Conservation (phyloP, 2,113 vertebrate genomes). For the Antennarius striatus region DNA sequence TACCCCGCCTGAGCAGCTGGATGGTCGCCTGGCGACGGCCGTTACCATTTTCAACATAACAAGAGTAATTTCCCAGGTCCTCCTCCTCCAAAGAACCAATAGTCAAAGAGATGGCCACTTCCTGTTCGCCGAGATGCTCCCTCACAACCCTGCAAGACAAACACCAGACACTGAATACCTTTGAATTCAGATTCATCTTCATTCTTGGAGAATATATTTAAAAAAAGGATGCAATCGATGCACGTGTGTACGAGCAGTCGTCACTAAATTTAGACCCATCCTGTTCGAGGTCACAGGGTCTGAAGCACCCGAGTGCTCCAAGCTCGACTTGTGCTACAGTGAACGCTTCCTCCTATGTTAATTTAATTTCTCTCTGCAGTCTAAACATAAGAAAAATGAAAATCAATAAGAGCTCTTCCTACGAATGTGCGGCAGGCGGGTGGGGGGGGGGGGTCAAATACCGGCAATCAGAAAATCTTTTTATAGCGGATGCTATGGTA, state of each 20-base stretch:
- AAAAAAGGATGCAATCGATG: too few relatives aligned
- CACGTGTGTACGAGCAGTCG: too few relatives aligned
- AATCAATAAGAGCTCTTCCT: conserved; percentile 74
- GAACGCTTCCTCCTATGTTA: conserved; percentile 60
- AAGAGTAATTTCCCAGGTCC: conserved; percentile 97
- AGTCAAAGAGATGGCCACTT: conserved; percentile 95
- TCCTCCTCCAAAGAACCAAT: conserved; percentile 93
- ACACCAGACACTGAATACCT: background rate
- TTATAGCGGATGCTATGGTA: conserved; percentile 82
- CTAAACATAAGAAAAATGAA: conserved; percentile 73
- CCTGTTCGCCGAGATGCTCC: conserved; percentile 96
- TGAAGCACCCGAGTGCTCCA: background rate
- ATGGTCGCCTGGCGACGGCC: conserved; percentile 92
- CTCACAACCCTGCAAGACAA: conserved; percentile 86
- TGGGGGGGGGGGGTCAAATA: conserved; percentile 61
- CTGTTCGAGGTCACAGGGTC: conserved; percentile 2
- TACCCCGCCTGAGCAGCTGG: conserved; percentile 93
- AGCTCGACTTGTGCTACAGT: too few relatives aligned
- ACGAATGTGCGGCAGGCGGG: conserved; percentile 15
- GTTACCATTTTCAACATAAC: conserved; percentile 96
- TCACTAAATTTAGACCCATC: background rate
- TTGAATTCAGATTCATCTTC: too few relatives aligned
- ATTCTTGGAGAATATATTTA: too few relatives aligned
- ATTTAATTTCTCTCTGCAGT: conserved; percentile 54
- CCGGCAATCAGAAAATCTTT: conserved; percentile 75